Evolutionary conservation across 2,888 invertebrate genomes (phyloP).

Genomic region (Cerceris ruficornis): DNA sequence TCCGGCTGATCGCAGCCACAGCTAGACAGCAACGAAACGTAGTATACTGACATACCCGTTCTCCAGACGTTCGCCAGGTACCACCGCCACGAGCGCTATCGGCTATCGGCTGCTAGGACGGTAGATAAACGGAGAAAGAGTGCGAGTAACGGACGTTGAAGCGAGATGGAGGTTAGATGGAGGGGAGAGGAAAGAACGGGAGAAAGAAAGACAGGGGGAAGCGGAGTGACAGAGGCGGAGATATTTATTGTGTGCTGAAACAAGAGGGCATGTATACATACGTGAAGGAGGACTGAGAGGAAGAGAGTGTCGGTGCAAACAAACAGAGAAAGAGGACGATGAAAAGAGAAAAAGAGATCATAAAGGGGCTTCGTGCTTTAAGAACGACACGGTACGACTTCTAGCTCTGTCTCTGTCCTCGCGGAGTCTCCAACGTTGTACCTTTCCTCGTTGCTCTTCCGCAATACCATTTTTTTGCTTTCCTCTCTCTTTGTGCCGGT

Average conservation of each 20-base stretch:
- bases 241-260: neutral
- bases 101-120: conserved; percentile 47
- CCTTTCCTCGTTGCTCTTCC: neutral
- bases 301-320: conserved; percentile 15
- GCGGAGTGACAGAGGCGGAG: neutral
- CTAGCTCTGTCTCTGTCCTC: conserved; percentile 6
- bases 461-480: neutral
- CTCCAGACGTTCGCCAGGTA: conserved; percentile 68
- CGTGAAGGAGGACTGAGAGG: neutral
- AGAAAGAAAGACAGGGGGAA: neutral
- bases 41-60: conserved; percentile 67
- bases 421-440: neutral
- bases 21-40: conserved; percentile 50
- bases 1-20: conserved; percentile 31
- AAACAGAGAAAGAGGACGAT: conserved; percentile 10
- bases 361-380: conserved; percentile 57
- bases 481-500: neutral
- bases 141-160: conserved; percentile 12
- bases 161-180: neutral
- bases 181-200: conserved; percentile 30
- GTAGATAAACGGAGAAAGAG: conserved; percentile 57
- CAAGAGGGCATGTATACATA: conserved; percentile 15
- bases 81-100: conserved; percentile 59
- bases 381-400: conserved; percentile 16
- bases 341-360: conserved; percentile 28